Percentiles rank a stretch among this genome's conserved stretches.
These are phyloP conservation scores for Chromoteleia sp. DNA, from an alignment of 2,888 invertebrate genomes.

Conservation along the genomic window DNA sequence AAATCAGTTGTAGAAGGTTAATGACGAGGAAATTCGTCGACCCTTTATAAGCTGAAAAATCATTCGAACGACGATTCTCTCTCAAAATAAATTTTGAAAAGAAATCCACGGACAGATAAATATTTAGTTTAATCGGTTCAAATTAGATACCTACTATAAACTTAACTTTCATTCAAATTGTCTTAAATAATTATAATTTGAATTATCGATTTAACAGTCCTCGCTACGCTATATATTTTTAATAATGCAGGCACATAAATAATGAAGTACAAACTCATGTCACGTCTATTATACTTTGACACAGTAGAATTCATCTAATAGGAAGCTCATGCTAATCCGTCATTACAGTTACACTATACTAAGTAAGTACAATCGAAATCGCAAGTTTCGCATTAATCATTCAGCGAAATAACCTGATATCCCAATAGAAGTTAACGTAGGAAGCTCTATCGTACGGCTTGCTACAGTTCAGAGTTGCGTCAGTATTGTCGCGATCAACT, in stretches of 20 bases:
- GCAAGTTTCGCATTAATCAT: slow-evolving; percentile 53
- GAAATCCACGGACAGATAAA: too few relatives aligned
- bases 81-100: too few relatives aligned
- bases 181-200: too few relatives aligned
- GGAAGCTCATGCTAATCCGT: slow-evolving; percentile 29
- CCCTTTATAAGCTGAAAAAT: slow-evolving; percentile 1
- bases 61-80: too few relatives aligned
- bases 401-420: slow-evolving; percentile 28
- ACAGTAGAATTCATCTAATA: neutral
- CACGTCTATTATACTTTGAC: slow-evolving; percentile 23
- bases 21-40: neutral
- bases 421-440: slow-evolving; percentile 2
- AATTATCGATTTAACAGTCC: too few relatives aligned
- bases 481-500: neutral
- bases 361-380: slow-evolving; percentile 40
- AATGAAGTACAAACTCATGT: neutral
- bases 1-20: slow-evolving; percentile 14
- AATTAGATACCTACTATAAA: too few relatives aligned
- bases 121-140: too few relatives aligned
- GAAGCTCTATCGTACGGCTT: neutral
- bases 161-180: too few relatives aligned
- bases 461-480: neutral
- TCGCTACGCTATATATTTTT: too few relatives aligned
- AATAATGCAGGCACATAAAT: neutral
- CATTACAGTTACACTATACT: slow-evolving; percentile 35